Percentiles rank a stretch among this genome's conserved stretches.
Evolutionary conservation across 2,113 vertebrate genomes (phyloP).

Genomic region (Pipra filicauda): DNA sequence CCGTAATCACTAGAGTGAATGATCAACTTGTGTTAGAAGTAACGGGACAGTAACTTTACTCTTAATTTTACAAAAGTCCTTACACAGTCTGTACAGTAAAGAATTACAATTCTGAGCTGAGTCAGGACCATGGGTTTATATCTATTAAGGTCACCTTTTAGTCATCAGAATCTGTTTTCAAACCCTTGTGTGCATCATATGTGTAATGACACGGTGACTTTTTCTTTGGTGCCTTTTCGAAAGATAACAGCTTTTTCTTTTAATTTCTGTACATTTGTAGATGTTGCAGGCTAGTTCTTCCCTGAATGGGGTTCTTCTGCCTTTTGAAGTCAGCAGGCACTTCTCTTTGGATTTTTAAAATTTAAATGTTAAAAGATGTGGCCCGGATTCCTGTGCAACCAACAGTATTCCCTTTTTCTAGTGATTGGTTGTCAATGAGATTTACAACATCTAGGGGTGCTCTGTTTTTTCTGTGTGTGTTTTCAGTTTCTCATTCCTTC

Average conservation of each 20-base stretch:
- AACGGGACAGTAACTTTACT: neutral
- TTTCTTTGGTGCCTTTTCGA: neutral
- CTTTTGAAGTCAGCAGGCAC: neutral
- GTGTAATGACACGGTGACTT: neutral
- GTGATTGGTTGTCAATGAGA: neutral
- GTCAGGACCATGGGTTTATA: neutral
- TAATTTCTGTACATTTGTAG: neutral
- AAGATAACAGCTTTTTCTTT: neutral
- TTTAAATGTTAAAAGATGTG: neutral
- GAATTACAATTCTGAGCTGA: neutral
- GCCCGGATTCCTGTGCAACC: neutral
- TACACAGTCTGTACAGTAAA: neutral
- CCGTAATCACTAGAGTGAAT: neutral
- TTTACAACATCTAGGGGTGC: neutral
- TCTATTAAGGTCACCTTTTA: neutral
- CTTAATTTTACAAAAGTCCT: neutral
- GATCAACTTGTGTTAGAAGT: neutral
- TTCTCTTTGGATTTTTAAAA: neutral
- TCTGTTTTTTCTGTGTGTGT: neutral
- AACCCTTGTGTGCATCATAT: fast-evolving
- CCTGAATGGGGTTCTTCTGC: neutral
- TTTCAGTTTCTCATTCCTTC: neutral
- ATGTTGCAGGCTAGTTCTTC: neutral
- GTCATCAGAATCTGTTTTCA: neutral
- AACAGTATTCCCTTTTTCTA: neutral